Conservation (phyloP, 2,113 vertebrate species). For the Varanus salvator region DNA sequence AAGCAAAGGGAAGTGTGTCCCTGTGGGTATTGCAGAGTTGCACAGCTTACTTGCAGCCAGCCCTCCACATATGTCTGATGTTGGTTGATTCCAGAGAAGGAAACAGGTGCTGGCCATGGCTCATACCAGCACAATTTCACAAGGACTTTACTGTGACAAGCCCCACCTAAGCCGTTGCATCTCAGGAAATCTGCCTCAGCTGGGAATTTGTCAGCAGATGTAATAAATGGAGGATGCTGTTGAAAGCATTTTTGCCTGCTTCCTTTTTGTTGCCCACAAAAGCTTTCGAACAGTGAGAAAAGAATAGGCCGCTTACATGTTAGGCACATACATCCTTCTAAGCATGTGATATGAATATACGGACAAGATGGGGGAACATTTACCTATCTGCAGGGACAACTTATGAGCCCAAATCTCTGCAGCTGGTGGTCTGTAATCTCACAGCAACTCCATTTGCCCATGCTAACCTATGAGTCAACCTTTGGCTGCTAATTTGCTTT, state of each 20-base stretch:
- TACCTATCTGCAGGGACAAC: not conserved
- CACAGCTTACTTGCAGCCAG: conserved; percentile 38
- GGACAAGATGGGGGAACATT: not conserved
- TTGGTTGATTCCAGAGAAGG: conserved; percentile 44
- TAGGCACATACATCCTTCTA: not conserved
- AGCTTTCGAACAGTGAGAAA: not conserved
- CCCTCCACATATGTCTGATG: conserved; percentile 36
- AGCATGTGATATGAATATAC: not conserved
- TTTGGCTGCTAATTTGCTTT: not conserved
- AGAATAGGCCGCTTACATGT: not conserved
- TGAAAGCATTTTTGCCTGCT: not conserved
- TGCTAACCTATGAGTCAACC: not conserved
- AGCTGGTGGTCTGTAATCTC: not conserved
- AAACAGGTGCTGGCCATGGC: conserved; percentile 42
- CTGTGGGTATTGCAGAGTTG: not conserved
- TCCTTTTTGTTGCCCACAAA: conserved; percentile 30
- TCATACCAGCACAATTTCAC: conserved; percentile 37
- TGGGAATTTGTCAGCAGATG: conserved; percentile 13
- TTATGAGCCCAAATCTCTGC: not conserved
- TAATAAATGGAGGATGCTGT: conserved; percentile 18
- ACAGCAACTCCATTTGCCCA: not conserved
- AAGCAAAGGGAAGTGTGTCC: too few relatives aligned
- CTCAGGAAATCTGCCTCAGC: conserved; percentile 37
- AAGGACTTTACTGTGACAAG: conserved; percentile 17
- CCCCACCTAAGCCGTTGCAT: not conserved